Evolutionary conservation across 2,113 vertebrate species (phyloP), one percentile per base, ranked within the genome.

Genomic region (Pseudorasbora parva): DNA sequence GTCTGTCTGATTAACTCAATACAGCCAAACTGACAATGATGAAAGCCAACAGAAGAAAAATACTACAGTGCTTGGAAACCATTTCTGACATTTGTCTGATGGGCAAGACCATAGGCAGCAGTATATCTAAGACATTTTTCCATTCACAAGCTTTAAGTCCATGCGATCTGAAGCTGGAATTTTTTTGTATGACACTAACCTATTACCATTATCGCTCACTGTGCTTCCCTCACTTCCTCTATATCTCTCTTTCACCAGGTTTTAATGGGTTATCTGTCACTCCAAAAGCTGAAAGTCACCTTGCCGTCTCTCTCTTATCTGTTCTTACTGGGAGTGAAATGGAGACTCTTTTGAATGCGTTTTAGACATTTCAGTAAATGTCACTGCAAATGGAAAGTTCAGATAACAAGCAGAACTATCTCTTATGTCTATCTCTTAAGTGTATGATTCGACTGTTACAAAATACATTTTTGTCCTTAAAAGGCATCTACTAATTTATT

Each of bases 241-340:
- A 14, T 23, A 12, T 23, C 56, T 78, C 15, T 9, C 23, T 71
- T 56, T 87, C 75, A 47, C 23, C 64, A 59, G 59, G 72, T 82
- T 84, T 77, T 86, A 82, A 81, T 78, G 69, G 83, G 81, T 84
- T 81, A 86, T 81, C 78, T 87, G 62, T 85, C 47, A 43, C 37
- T 64, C 47, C 54, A 71, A 69, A 37, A 54, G 62, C 82, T 87
- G 73, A 84, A 87, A 88, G 89, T 87, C 87, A 89, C 87, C 89
- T 86, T 88, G 82, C 75, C 12, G 45, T 73, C 57, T 81, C 57
- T 41, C 68, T 62, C 74, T 87, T 82, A 66, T 86, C 43, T 77
- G n/a, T 41, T 82, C 71, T 74, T 69, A 81, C 45, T 64, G 59
- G 33, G 47, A 75, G 41, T 51, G 68, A 72, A 84, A 82, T 23